Evolutionary conservation across 2,113 vertebrate species (phyloP), one percentile per base, ranked within the genome.

Genomic region (Chaenogobius annularis): DNA sequence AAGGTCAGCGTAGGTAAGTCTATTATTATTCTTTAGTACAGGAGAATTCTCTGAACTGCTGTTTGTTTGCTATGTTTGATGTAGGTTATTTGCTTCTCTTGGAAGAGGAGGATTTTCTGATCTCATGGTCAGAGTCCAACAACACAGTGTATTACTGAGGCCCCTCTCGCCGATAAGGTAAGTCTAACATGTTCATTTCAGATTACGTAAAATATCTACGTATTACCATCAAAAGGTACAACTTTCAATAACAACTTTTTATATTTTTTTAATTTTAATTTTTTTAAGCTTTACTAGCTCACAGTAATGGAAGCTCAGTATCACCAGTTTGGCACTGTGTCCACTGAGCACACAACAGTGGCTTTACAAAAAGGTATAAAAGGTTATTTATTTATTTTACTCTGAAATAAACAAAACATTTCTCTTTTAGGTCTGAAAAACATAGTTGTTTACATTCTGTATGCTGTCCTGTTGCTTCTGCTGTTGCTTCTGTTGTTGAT

Each of bases 401-500:
- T 9, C 64, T 15, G 58, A 26, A 9, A 43, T 3, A 48, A 26
- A 31, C 23, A 55, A 9, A 5, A 31, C 1, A 31, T 31, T 31
- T 17, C 69, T 5, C 76, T 69, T 54, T 0, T 20, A 90, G 89
- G 84, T 37, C 3, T 69, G 50, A 87, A 5, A 66, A 83, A 10
- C 46, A 58, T 40, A 7, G 15, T 79, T 72, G 9, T 17, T 1
- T 84, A 63, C 47, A 31, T 76, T 56, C 79, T 85, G 3, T 89
- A 87, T 8, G 65, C 72, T n/a, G 52, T 86, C 64, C 63, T 85
- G 70, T 26, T 89, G 68, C 63, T 85, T 72, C 79, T 86, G 77
- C 31, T 89, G 59, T 17, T 86, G 10, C 78, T 85, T 35, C 79
- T 84, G 63, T 75, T 89, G 72, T 52, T 84, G 73, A 75, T 90